Percentiles rank a stretch among this genome's conserved stretches.
Conservation (phyloP, 2,797 vertebrate genomes). For the Hippocampus kuda region DNA sequence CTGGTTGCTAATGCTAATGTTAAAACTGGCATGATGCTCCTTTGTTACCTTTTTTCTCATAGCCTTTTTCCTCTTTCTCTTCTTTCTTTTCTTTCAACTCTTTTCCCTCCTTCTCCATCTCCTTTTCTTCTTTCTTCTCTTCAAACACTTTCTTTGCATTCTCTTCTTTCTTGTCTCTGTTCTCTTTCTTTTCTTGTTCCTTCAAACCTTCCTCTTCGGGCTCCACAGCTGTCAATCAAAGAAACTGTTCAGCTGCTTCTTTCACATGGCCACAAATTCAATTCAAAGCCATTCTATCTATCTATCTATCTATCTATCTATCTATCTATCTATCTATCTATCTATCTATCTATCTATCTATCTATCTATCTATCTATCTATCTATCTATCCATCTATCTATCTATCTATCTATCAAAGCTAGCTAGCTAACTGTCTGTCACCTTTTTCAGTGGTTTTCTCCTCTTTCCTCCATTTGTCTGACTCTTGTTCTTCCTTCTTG, state of each 20-base stretch:
- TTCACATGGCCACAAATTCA: neutral
- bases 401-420: neutral
- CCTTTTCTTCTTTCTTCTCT: slow-evolving; percentile 6
- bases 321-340: no score
- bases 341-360: no score
- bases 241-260: neutral
- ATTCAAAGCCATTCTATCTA: no score
- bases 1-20: neutral
- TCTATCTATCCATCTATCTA: no score
- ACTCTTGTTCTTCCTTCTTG: slow-evolving; percentile 17
- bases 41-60: slow-evolving; percentile 55
- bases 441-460: slow-evolving; percentile 7
- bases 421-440: neutral
- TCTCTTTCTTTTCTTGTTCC: neutral
- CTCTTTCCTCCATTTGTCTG: slow-evolving; percentile 8
- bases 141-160: slow-evolving; percentile 4
- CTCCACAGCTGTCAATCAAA: slow-evolving; percentile 3
- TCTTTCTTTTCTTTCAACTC: neutral
- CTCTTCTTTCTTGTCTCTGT: no score
- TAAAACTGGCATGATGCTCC: neutral
- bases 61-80: slow-evolving; percentile 43
- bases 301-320: no score
- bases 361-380: no score
- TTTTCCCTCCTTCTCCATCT: neutral
- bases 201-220: neutral